Base-by-base conservation (phyloP, 53 echinoderm and acorn worm genomes). In the Antedon mediterranea region DNA sequence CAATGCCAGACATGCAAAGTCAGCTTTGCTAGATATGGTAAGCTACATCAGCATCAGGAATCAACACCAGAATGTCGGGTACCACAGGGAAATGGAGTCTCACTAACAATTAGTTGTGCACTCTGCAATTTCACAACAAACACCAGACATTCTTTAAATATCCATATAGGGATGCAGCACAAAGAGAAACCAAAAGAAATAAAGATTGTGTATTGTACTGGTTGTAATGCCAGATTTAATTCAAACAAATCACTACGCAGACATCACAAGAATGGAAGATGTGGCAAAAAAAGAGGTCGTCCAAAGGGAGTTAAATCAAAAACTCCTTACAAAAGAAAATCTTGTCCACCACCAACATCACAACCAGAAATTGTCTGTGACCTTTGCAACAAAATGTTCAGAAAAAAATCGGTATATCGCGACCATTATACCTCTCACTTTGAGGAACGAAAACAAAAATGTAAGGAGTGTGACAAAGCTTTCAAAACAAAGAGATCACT, bases 401-500 rank as follows among this genome's bases (percentile, higher is more conserved):
- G 78, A n/a, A 72, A 81, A 30, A 86, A 74, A 15, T 34, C 30
- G 15, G 31, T 28, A 3, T 81, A 81, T 30, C 7, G 4, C 4
- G 82, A 86, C 23, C 86, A 86, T 30, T 30, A 74, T 44, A 73
- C 86, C 23, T 31, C 81, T 3, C 86, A 86, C 37, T 81, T 81
- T 30, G 78, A 76, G 2, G 34, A 81, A 31, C 81, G 82, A 32
- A 71, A 32, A 7, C 75, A 73, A 43, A 44, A 82, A 28, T 86
- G 81, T 41, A 29, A 86, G 30, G 30, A 20, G 28, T 86, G 86
- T 37, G 8, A 30, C 0, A 86, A 82, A 43, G 32, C 70, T 3
- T 86, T 81, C 71, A 86, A 86, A 43, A 86, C 86, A 7, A 15
- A 8, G 30, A 72, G 81, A 32, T 31, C 81, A 13, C 79, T 86